These are phyloP conservation scores for Microtus ochrogaster DNA, from an alignment of 2,113 vertebrate genomes.

Conservation along the genomic window DNA sequence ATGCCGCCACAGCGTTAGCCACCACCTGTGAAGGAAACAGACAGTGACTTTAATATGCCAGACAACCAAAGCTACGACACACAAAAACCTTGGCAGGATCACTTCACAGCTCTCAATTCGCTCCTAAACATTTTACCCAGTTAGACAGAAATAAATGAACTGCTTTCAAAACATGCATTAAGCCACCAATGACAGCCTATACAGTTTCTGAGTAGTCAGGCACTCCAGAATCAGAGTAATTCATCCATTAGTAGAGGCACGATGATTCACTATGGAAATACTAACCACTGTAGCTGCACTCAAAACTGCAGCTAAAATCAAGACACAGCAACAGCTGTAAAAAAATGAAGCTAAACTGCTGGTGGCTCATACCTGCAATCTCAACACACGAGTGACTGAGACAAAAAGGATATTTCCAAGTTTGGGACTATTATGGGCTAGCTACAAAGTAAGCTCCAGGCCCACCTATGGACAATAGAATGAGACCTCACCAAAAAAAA, in stretches of 20 bases:
- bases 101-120: not conserved
- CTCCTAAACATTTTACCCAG: not conserved
- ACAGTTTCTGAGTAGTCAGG: not conserved
- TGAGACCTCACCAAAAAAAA: not conserved
- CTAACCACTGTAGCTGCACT: slow-evolving; percentile 21
- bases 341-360: not conserved
- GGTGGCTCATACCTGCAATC: not conserved
- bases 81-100: not conserved
- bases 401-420: not conserved
- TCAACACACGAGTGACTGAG: not conserved
- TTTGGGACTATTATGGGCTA: not conserved
- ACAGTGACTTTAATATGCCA: not conserved
- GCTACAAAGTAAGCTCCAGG: not conserved
- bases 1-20: slow-evolving; percentile 96
- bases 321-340: slow-evolving; percentile 34
- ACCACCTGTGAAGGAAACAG: slow-evolving; percentile 90
- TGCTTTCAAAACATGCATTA: not conserved
- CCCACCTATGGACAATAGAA: not conserved
- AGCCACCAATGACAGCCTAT: not conserved
- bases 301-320: slow-evolving; percentile 47
- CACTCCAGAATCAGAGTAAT: slow-evolving; percentile 51
- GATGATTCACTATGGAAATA: slow-evolving; percentile 21
- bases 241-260: not conserved
- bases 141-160: slow-evolving; percentile 40
- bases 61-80: not conserved